Base-by-base conservation (phyloP, 2,113 vertebrate species). In the Myotis davidii region DNA sequence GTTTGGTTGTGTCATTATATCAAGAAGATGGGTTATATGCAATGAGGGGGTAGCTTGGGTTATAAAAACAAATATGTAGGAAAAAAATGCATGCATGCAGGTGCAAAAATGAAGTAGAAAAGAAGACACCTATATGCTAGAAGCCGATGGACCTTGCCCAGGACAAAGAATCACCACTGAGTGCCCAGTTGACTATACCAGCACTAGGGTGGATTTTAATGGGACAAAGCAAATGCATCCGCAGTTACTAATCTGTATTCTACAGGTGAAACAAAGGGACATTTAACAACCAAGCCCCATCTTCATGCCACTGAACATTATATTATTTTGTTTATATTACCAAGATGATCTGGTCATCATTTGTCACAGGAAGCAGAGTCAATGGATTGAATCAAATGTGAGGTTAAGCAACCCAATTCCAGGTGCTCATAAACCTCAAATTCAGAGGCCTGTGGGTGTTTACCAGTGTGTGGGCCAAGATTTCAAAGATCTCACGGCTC, bases 311-410 rank as follows among this genome's bases (percentile, higher is more conserved):
- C 20, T 13, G 11, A 93, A 69, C 8, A 37, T 8, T 48, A n/a
- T 4, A 20, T 29, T 83, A 83, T 84, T 97, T 94, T 88, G 76
- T 91, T 93, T 94, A 61, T 34, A 11, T 21, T 20, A 17, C 27
- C 17, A 78, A 77, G 77, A 74, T 56, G 34, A 88, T 42, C 48
- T 83, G 25, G 45, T 1, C 12, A 82, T 72, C 72, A 84, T 77
- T 77, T 50, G 29, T 78, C 32, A 64, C 74, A 85, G 32, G 42
- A 9, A 74, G 16, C 9, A 85, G 76, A 69, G 18, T 6, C 34
- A 73, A 79, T 32, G 52, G 27, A 52, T 59, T 78, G 42, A 89
- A 52, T 54, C 48, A 70, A 86, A 76, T 78, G 21, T 82, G 65
- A 21, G 4, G 20, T 61, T 39, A 70, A 69, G 45, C 9, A 69